These are phyloP conservation scores for Valencia hispanica DNA, from an alignment of 2,797 vertebrate genomes.

Conservation along the genomic window DNA sequence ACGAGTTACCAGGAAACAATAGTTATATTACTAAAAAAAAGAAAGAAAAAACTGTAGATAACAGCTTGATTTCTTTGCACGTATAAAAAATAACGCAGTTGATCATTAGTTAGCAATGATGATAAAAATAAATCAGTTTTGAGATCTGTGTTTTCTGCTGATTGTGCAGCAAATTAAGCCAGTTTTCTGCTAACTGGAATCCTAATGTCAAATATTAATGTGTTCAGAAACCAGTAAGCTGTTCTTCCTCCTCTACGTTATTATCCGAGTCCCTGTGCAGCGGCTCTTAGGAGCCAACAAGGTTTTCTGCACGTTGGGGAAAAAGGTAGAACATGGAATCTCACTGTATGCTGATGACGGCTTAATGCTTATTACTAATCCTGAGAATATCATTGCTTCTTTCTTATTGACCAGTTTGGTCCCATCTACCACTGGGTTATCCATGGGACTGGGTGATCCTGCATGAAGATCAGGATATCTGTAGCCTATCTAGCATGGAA, in stretches of 20 bases:
- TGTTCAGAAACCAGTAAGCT: background rate
- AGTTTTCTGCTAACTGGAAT: background rate
- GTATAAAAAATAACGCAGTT: background rate
- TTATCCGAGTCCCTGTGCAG: background rate
- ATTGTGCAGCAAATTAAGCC: background rate
- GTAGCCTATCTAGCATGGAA: too few species aligned
- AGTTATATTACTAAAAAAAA: background rate
- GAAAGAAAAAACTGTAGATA: background rate
- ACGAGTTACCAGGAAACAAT: background rate
- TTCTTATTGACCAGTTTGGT: background rate
- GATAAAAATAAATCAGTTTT: background rate
- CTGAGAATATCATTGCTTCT: background rate
- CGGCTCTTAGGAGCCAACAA: background rate
- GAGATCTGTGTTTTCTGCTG: background rate
- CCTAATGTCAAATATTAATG: too few species aligned
- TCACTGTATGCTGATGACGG: background rate
- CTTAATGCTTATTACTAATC: background rate
- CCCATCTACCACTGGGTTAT: background rate
- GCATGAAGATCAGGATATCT: background rate
- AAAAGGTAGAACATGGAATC: background rate
- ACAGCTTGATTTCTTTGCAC: background rate
- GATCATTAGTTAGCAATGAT: background rate
- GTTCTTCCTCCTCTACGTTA: background rate
- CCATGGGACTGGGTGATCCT: background rate
- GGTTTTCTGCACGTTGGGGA: background rate